Percentiles rank a stretch among this genome's conserved stretches.
Conservation (phyloP, 2,113 vertebrate genomes). For the Astatotilapia flaviijosephi region DNA sequence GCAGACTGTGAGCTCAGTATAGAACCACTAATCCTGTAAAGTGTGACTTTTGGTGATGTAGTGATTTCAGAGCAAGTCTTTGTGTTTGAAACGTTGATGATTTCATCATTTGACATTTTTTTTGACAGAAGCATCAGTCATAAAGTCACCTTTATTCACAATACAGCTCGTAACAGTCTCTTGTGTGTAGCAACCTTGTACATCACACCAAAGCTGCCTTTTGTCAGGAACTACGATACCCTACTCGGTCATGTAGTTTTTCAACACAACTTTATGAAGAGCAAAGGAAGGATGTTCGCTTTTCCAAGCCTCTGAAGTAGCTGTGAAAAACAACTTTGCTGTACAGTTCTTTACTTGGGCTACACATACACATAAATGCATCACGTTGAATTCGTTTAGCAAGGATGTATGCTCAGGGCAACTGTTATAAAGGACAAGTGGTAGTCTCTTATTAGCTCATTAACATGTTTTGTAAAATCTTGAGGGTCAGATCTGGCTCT, state of each 20-base stretch:
- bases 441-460: neutral
- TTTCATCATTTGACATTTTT: neutral
- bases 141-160: neutral
- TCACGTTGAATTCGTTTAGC: fast-evolving
- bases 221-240: neutral
- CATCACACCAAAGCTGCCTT: neutral
- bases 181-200: neutral
- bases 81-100: neutral
- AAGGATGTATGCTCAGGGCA: neutral
- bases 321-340: neutral
- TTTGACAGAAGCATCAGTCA: neutral
- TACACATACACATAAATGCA: neutral
- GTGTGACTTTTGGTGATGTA: neutral
- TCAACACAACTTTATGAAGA: neutral
- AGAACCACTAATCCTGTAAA: neutral
- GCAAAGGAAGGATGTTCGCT: neutral
- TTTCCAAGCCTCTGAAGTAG: neutral
- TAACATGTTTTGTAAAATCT: neutral
- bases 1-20: neutral
- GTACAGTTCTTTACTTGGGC: neutral
- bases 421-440: neutral
- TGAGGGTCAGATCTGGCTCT: neutral
- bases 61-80: neutral
- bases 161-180: neutral
- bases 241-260: neutral